These are phyloP conservation scores for Equus quagga DNA, from an alignment of 2,113 vertebrate genomes.

Conservation along the genomic window DNA sequence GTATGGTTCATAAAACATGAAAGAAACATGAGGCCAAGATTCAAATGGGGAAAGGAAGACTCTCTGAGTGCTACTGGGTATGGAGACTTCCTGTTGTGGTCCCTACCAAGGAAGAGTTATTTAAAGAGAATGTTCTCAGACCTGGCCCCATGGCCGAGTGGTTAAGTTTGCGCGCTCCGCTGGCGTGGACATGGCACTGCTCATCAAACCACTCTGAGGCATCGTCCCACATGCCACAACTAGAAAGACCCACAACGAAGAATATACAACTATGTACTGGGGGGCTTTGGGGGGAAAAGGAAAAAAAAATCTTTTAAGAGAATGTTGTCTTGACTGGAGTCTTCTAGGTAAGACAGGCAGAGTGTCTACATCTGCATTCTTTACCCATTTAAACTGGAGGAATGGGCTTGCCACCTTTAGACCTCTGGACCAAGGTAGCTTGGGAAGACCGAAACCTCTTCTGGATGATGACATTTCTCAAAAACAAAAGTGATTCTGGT, in stretches of 20 bases:
- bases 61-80: neutral
- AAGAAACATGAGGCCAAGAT: neutral
- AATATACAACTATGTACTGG: too few relatives aligned
- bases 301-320: neutral
- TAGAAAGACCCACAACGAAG: too few relatives aligned
- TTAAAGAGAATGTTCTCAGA: neutral
- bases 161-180: too few relatives aligned
- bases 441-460: neutral
- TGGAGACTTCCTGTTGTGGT: neutral
- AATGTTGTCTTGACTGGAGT: neutral
- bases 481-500: neutral
- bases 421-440: neutral
- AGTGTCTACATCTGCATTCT: neutral
- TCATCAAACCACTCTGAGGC: too few relatives aligned
- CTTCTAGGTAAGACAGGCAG: neutral
- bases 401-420: neutral
- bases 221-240: too few relatives aligned
- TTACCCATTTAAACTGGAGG: neutral
- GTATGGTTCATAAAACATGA: conserved; percentile 1
- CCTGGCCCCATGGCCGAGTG: too few relatives aligned
- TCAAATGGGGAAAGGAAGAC: neutral
- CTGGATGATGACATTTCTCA: neutral
- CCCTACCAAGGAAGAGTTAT: neutral
- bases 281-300: too few relatives aligned
- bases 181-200: too few relatives aligned